phyloP scores from a whole-genome alignment of 2,888 invertebrate genomes.

The Machimus rusticus region DNA sequence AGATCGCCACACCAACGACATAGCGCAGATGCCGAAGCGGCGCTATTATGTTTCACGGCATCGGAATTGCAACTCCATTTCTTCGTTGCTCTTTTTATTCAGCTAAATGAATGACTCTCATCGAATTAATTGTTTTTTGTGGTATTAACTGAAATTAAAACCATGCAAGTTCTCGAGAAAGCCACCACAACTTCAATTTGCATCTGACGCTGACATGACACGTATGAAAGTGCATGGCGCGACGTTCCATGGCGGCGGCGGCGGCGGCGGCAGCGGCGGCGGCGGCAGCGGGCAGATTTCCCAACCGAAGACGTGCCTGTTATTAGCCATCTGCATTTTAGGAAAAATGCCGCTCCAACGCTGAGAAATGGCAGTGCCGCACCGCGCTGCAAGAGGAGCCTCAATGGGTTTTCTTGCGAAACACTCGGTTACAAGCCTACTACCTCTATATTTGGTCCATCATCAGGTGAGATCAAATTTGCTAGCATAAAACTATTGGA shows the following conservation, averaged over 20 bases:
- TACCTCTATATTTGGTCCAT: constrained; percentile 16
- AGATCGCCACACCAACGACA: not conserved
- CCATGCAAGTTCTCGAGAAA: constrained; percentile 25
- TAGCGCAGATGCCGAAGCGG: not conserved
- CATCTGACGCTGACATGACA: constrained; percentile 5
- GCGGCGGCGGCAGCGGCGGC: too few species aligned
- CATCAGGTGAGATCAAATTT: constrained; percentile 16
- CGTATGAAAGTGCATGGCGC: constrained; percentile 8
- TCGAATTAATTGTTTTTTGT: constrained; percentile 2
- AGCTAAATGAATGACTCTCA: constrained; percentile 22
- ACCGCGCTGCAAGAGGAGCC: not conserved
- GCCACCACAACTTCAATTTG: constrained; percentile 33
- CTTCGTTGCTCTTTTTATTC: constrained; percentile 2
- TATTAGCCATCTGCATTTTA: constrained; percentile 15
- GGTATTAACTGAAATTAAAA: constrained; percentile 31
- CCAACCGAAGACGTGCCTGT: constrained; percentile 17
- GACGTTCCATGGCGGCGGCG: not conserved
- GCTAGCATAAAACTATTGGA: constrained; percentile 17
- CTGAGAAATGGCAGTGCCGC: not conserved
- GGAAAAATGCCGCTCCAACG: not conserved
- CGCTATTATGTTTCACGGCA: constrained; percentile 31
- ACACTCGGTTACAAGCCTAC: constrained; percentile 4
- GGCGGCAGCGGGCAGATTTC: not conserved
- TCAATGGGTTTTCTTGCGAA: constrained; percentile 14
- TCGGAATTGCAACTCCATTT: constrained; percentile 1